Percentiles rank a stretch among this genome's conserved stretches.
Evolutionary conservation across 2,797 vertebrate species (phyloP).

Genomic region (Crossoptilon crossoptilon): DNA sequence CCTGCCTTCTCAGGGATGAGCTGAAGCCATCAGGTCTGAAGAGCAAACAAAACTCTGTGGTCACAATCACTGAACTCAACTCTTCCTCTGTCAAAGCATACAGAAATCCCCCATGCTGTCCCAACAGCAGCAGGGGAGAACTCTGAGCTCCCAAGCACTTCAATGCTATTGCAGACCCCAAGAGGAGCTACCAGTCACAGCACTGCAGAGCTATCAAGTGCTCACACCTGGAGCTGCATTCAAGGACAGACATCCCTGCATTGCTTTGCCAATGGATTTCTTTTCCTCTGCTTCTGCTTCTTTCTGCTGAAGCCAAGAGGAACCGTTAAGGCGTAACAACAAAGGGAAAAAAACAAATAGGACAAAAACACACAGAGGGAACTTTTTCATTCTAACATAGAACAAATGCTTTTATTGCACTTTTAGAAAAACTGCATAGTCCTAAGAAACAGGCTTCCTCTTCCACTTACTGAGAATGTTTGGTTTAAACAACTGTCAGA

Average conservation of each 20-base stretch:
- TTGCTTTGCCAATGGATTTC: not conserved
- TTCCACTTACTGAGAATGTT: slow-evolving; percentile 16
- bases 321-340: not conserved
- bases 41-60: not conserved
- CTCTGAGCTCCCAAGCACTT: not conserved
- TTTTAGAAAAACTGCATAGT: slow-evolving; percentile 78
- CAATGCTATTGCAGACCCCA: fast-evolving
- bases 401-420: slow-evolving; percentile 84
- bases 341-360: not conserved
- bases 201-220: not conserved
- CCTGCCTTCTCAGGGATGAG: not conserved
- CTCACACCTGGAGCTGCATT: fast-evolving
- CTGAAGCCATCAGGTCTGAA: not conserved
- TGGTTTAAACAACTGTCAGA: slow-evolving; percentile 19
- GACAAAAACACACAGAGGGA: not conserved
- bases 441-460: slow-evolving; percentile 18
- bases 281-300: not conserved
- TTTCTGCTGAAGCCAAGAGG: fast-evolving
- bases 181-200: fast-evolving
- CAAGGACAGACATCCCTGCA: fast-evolving
- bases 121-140: not conserved
- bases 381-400: slow-evolving; percentile 49
- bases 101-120: not conserved
- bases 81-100: fast-evolving
- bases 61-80: not conserved